Evolutionary conservation across 37 sponge, comb jelly and placozoan genomes (phyloP).

Genomic region (Trichoplax adhaerens): DNA sequence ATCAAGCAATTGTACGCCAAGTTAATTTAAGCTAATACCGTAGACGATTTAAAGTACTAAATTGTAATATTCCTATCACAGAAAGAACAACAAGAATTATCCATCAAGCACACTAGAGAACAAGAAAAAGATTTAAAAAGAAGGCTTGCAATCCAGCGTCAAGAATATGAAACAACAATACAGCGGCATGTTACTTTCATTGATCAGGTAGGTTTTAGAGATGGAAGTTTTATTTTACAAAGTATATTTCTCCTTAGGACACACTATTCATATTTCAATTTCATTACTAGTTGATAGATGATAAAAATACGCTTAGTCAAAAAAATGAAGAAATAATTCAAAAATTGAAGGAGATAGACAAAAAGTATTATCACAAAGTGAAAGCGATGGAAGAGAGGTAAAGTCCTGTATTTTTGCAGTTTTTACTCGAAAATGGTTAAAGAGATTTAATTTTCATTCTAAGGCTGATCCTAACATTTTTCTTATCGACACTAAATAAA

Average conservation of each 20-base stretch:
- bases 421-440: no score
- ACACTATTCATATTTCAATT: not conserved
- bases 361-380: conserved; percentile 44
- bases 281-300: conserved; percentile 52
- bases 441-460: not conserved
- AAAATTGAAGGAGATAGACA: conserved; percentile 49
- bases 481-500: not conserved
- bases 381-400: conserved; percentile 54
- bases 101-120: conserved; percentile 59
- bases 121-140: conserved; percentile 69
- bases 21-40: not conserved
- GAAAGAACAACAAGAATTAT: conserved; percentile 63
- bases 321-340: conserved; percentile 50
- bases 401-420: not conserved
- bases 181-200: conserved; percentile 74
- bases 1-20: conserved; percentile 30
- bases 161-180: conserved; percentile 69
- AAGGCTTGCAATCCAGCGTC: conserved; percentile 51
- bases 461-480: not conserved
- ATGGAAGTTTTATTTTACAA: not conserved
- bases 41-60: no score
- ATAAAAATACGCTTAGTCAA: conserved; percentile 72
- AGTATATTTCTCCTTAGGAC: not conserved
- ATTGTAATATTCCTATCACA: not conserved
- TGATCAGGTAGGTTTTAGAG: conserved; percentile 43